Evolutionary conservation across 1,140 invertebrate genomes (phyloP).

Genomic region (Bathynomus jamesi): DNA sequence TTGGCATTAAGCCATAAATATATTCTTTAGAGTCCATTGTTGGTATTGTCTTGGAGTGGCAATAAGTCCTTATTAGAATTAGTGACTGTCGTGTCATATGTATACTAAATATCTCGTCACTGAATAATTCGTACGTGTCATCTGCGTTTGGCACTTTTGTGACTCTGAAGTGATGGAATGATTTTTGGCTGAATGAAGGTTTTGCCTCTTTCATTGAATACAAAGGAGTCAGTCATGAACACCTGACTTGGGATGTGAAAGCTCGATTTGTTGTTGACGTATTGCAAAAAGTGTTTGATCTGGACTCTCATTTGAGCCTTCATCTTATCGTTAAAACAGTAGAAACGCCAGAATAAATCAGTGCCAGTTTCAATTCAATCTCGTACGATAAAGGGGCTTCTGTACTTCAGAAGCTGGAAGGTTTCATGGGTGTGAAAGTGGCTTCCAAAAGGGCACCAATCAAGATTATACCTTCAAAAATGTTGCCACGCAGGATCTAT

Average conservation of each 20-base stretch:
- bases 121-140: too few relatives aligned
- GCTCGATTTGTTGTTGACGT: conserved; percentile 45
- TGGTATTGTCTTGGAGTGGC: too few relatives aligned
- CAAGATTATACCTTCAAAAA: conserved; percentile 60
- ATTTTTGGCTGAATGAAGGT: too few relatives aligned
- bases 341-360: conserved; percentile 62
- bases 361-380: conserved; percentile 72
- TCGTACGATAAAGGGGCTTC: conserved; percentile 72
- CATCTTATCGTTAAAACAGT: conserved; percentile 57
- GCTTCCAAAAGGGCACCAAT: conserved; percentile 63
- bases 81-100: too few relatives aligned
- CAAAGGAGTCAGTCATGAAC: conserved; percentile 40
- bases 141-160: conserved; percentile 13
- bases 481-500: conserved; percentile 70
- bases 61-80: too few relatives aligned
- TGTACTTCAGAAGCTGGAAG: conserved; percentile 80
- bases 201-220: conserved; percentile 50
- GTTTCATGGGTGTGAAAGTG: conserved; percentile 65
- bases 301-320: conserved; percentile 48
- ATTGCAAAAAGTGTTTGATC: conserved; percentile 45
- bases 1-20: too few relatives aligned
- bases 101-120: too few relatives aligned
- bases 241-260: conserved; percentile 44
- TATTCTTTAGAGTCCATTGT: too few relatives aligned
- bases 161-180: conserved; percentile 52